A percentile compares a stretch with the other conserved stretches of the same genome.
Evolutionary conservation across 2,888 invertebrate genomes (phyloP).

Genomic region (Poecilus cupreus): DNA sequence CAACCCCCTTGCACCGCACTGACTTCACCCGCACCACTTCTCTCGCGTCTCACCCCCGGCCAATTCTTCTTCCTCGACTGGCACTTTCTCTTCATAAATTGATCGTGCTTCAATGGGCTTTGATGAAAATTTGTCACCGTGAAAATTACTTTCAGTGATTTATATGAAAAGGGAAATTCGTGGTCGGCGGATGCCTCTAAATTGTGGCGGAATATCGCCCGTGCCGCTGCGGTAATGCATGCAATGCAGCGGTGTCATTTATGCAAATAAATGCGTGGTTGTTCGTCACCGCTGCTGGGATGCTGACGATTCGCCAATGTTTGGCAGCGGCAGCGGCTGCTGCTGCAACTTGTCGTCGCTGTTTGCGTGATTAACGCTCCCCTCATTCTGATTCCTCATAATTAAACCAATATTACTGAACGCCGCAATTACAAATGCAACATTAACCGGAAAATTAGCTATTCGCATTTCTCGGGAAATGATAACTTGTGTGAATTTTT

Average conservation of each 20-base stretch:
- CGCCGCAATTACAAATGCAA: too few species aligned
- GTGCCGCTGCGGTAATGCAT: not conserved
- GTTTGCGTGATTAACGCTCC: not conserved
- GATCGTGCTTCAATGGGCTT: conserved; percentile 59
- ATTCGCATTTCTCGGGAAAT: too few species aligned
- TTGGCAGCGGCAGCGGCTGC: not conserved
- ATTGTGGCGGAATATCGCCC: conserved; percentile 34
- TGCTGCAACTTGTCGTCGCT: not conserved
- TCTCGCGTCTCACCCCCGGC: not conserved
- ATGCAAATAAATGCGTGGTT: conserved; percentile 47
- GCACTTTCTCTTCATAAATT: conserved; percentile 58
- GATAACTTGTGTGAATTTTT: too few species aligned
- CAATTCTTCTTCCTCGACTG: conserved; percentile 26
- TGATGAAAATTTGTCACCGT: conserved; percentile 60
- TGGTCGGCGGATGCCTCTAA: conserved; percentile 22
- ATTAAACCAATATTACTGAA: too few species aligned
- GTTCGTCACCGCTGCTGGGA: not conserved
- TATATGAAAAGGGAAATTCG: conserved; percentile 59
- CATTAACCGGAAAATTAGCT: too few species aligned
- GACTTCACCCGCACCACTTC: not conserved
- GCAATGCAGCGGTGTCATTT: conserved; percentile 9
- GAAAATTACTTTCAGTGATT: conserved; percentile 59
- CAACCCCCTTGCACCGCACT: not conserved
- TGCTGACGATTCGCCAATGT: not conserved
- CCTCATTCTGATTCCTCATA: too few species aligned